These are phyloP conservation scores for Dasyornis broadbenti DNA, from an alignment of 2,113 vertebrate genomes.

Conservation along the genomic window DNA sequence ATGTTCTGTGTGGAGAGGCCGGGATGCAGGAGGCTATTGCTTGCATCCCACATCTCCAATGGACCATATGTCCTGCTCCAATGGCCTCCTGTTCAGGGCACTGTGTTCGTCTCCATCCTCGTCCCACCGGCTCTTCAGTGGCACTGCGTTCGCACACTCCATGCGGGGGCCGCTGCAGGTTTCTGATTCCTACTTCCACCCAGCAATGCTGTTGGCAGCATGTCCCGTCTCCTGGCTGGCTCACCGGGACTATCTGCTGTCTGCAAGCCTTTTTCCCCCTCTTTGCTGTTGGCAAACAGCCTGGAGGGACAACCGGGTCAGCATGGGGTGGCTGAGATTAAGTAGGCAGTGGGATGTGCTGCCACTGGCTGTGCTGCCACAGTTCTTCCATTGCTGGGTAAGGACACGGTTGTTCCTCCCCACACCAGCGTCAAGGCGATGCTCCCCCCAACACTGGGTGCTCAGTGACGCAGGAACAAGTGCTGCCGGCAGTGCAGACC, in stretches of 20 bases:
- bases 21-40: background rate
- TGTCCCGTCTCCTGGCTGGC: background rate
- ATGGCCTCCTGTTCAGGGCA: background rate
- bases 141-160: accelerated
- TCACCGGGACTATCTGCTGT: background rate
- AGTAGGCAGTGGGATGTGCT: background rate
- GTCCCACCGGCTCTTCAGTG: accelerated
- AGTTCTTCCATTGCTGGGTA: background rate
- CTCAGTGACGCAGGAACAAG: background rate
- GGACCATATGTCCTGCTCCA: background rate
- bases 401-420: accelerated
- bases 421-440: accelerated
- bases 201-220: background rate
- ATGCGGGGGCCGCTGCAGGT: background rate
- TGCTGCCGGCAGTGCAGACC: background rate
- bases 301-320: background rate
- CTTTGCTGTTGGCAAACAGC: background rate
- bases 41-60: accelerated
- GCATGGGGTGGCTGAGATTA: background rate
- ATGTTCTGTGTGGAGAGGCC: accelerated
- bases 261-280: background rate
- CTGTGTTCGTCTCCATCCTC: background rate
- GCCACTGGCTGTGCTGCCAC: background rate
- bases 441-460: background rate
- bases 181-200: background rate